Evolutionary conservation across 2,797 vertebrate species (phyloP).

Genomic region (Limnodromus scolopaceus): DNA sequence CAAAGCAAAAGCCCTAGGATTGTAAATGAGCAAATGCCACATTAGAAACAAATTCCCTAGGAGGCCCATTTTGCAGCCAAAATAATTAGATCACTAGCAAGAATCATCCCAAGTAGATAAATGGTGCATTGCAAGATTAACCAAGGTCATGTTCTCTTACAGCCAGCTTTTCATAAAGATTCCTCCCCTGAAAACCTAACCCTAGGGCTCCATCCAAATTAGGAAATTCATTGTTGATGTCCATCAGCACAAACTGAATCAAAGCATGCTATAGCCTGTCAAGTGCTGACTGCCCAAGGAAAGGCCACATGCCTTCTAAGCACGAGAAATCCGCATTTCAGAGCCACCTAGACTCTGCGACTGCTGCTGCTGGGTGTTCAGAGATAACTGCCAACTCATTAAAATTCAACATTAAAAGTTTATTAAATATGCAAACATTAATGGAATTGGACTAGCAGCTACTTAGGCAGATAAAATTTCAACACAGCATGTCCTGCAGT

Average conservation of each 20-base stretch:
- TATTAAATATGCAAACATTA: slow-evolving; percentile 59
- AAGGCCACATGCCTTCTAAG: background rate
- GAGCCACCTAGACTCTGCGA: background rate
- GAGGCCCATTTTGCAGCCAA: background rate
- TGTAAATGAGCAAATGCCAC: background rate
- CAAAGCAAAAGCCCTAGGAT: background rate
- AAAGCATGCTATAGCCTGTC: background rate
- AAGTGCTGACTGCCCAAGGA: background rate
- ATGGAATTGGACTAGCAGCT: slow-evolving; percentile 31
- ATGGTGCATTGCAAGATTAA: background rate
- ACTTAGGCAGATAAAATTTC: slow-evolving; percentile 38
- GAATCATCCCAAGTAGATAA: background rate
- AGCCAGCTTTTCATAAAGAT: background rate
- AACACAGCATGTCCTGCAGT: background rate
- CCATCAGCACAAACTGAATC: background rate
- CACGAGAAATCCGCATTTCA: background rate
- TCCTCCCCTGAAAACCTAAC: background rate
- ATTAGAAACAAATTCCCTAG: background rate
- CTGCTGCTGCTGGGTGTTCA: slow-evolving; percentile 31
- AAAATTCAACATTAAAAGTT: slow-evolving; percentile 33
- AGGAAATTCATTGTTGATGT: background rate
- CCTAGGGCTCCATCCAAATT: slow-evolving; percentile 3
- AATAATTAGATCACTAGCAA: slow-evolving; percentile 28
- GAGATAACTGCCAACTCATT: slow-evolving; percentile 55
- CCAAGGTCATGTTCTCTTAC: background rate